phyloP scores from a whole-genome alignment of 2,888 invertebrate species.

The Lissonota sp. region DNA sequence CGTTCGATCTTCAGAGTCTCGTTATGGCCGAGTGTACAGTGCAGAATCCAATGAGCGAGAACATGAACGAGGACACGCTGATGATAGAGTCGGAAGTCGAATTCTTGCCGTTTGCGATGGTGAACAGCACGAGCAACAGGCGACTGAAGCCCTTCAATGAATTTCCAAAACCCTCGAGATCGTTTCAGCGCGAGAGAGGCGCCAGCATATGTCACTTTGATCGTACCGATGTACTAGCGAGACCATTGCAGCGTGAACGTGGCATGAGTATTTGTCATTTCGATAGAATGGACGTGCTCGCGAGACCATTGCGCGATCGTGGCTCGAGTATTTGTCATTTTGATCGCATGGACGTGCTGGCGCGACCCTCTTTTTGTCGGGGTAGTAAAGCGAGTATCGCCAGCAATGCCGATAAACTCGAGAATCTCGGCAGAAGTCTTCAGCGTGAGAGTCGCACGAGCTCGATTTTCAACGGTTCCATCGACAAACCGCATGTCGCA shows the following conservation, averaged over 20 bases:
- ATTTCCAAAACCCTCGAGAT: slow-evolving; percentile 64
- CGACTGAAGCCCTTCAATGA: slow-evolving; percentile 63
- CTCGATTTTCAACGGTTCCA: slow-evolving; percentile 51
- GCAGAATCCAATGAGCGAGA: slow-evolving; percentile 61
- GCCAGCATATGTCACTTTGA: slow-evolving; percentile 77
- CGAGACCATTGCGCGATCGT: slow-evolving; percentile 72
- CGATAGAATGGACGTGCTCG: slow-evolving; percentile 72
- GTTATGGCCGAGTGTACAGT: slow-evolving; percentile 84
- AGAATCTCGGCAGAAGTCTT: slow-evolving; percentile 54
- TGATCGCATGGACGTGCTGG: slow-evolving; percentile 72
- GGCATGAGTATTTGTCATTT: slow-evolving; percentile 76
- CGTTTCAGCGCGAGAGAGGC: slow-evolving; percentile 73
- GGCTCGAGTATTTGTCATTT: slow-evolving; percentile 76
- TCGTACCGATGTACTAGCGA: slow-evolving; percentile 72
- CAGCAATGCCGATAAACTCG: slow-evolving; percentile 72
- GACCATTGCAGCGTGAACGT: slow-evolving; percentile 74
- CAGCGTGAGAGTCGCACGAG: slow-evolving; percentile 69
- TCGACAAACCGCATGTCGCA: slow-evolving; percentile 47
- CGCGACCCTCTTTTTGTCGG: slow-evolving; percentile 58
- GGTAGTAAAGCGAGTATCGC: slow-evolving; percentile 73
- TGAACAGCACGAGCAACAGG: slow-evolving; percentile 40
- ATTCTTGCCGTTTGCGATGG: slow-evolving; percentile 40
- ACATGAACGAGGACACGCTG: slow-evolving; percentile 54
- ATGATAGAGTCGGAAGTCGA: slow-evolving; percentile 43
- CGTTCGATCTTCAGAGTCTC: slow-evolving; percentile 92